A percentile compares a stretch with the other conserved stretches of the same genome.
These are phyloP conservation scores for Noctua janthina DNA, from an alignment of 2,888 invertebrate species.

Conservation along the genomic window DNA sequence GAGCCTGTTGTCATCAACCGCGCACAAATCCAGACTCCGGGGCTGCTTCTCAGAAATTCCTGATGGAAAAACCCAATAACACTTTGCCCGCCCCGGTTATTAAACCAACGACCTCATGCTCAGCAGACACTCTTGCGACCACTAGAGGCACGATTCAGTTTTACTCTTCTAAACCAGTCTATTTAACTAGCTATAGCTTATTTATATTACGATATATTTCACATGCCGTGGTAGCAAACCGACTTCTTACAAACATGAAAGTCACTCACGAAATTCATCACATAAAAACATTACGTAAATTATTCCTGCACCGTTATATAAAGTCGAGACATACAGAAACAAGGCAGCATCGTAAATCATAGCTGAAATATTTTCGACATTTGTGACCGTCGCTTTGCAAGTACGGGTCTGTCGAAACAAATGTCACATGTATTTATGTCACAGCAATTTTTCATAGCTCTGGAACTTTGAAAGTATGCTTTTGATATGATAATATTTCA, in stretches of 20 bases:
- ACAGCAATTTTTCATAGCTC: slow-evolving; percentile 54
- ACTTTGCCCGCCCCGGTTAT: too few species aligned
- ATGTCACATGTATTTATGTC: slow-evolving; percentile 60
- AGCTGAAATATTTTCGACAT: slow-evolving; percentile 64
- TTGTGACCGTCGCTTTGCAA: slow-evolving; percentile 37
- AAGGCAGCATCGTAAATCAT: slow-evolving; percentile 47
- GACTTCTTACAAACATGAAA: neutral
- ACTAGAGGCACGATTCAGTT: too few species aligned
- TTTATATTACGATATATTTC: neutral
- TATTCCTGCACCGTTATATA: neutral
- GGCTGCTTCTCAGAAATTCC: too few species aligned
- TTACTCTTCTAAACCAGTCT: neutral
- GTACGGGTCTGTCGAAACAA: slow-evolving; percentile 40
- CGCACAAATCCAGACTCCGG: too few species aligned
- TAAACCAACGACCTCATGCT: too few species aligned
- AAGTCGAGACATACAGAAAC: slow-evolving; percentile 9
- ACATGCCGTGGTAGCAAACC: too few species aligned
- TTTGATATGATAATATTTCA: slow-evolving; percentile 37
- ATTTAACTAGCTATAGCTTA: neutral
- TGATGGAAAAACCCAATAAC: too few species aligned
- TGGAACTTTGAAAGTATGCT: slow-evolving; percentile 50
- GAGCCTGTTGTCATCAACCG: too few species aligned
- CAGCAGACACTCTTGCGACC: too few species aligned
- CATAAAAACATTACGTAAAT: slow-evolving; percentile 21
- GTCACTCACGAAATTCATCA: slow-evolving; percentile 25